phyloP scores from a whole-genome alignment of 1,140 invertebrate genomes.

The Drosophila pectinifera region DNA sequence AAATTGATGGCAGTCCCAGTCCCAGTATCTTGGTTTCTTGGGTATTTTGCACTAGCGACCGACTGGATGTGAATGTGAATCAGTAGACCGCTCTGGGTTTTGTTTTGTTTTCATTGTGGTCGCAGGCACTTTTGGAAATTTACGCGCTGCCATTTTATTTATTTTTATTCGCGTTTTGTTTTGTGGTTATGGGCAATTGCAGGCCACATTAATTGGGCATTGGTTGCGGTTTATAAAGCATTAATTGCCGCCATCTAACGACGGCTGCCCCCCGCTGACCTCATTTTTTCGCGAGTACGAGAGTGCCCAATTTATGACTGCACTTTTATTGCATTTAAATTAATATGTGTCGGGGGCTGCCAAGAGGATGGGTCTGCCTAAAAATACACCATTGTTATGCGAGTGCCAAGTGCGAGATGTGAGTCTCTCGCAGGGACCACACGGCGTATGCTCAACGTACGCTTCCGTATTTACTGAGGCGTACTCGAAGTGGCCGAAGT shows the following conservation, averaged over 20 bases:
- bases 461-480: constrained; percentile 56
- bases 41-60: constrained; percentile 7
- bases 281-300: background rate
- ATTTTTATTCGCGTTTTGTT: constrained; percentile 45
- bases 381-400: constrained; percentile 51
- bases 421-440: constrained; percentile 11
- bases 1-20: constrained; percentile 50
- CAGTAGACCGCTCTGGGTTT: constrained; percentile 3
- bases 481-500: constrained; percentile 40
- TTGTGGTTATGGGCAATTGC: constrained; percentile 55
- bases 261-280: constrained; percentile 8
- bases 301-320: constrained; percentile 36
- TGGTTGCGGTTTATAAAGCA: constrained; percentile 52
- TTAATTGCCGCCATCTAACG: constrained; percentile 54
- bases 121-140: constrained; percentile 59
- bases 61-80: constrained; percentile 7
- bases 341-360: constrained; percentile 29
- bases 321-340: constrained; percentile 65
- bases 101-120: constrained; percentile 43
- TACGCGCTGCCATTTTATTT: constrained; percentile 32
- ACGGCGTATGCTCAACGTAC: constrained; percentile 40
- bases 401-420: constrained; percentile 45
- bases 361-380: constrained; percentile 28
- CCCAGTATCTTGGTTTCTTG: constrained; percentile 39
- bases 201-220: constrained; percentile 68